Conservation (phyloP, 2,113 vertebrate genomes). For the Xerus inauris region DNA sequence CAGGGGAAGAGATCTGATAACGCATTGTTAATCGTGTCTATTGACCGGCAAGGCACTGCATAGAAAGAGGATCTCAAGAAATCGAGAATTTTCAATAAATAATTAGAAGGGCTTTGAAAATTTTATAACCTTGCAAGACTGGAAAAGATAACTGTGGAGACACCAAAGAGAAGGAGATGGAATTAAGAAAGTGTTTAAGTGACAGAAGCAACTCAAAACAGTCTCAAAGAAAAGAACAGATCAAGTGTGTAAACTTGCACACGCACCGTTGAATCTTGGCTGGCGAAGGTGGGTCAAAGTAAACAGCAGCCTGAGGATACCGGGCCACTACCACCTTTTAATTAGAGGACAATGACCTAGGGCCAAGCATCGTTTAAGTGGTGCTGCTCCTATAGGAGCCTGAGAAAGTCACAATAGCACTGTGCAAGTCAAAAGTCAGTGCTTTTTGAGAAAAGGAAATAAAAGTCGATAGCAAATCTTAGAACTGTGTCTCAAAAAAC, state of each 20-base stretch:
- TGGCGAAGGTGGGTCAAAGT: background rate
- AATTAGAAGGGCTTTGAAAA: background rate
- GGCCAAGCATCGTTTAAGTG: background rate
- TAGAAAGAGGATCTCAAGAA: background rate
- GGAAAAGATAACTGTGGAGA: background rate
- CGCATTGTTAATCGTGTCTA: background rate
- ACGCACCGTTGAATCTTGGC: background rate
- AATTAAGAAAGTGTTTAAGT: background rate
- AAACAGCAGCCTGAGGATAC: background rate
- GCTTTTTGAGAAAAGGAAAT: background rate
- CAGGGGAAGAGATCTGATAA: background rate
- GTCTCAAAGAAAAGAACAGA: background rate
- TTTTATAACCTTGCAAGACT: background rate
- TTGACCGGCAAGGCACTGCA: background rate
- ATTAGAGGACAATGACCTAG: background rate
- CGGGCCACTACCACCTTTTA: background rate
- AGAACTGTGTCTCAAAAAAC: background rate
- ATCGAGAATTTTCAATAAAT: background rate
- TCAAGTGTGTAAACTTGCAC: background rate
- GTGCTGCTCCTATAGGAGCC: background rate
- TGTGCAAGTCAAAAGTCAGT: background rate
- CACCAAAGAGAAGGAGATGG: background rate
- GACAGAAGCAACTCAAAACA: background rate
- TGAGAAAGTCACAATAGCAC: background rate
- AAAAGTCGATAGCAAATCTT: background rate